phyloP scores from a whole-genome alignment of 2,113 vertebrate species.

The Prunella himalayana region DNA sequence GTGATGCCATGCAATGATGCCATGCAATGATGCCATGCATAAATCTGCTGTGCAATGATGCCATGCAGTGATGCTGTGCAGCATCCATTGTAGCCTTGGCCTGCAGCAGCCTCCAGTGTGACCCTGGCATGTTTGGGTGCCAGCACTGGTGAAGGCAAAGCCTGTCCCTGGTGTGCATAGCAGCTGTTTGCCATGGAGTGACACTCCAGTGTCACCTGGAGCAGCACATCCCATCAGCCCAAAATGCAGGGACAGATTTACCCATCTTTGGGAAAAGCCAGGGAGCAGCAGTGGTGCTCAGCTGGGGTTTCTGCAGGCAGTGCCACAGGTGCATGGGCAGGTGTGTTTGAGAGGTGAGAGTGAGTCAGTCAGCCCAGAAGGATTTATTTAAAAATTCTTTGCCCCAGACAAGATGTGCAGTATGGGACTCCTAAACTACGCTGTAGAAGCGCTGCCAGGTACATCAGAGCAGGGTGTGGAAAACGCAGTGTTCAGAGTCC shows the following conservation, averaged over 20 bases:
- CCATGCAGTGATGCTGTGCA: no score
- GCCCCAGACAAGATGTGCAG: background rate
- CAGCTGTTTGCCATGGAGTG: background rate
- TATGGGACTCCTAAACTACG: fast-evolving
- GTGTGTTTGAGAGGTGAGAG: background rate
- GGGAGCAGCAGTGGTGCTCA: background rate
- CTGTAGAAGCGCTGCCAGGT: background rate
- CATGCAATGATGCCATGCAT: no score
- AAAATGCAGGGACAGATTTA: background rate
- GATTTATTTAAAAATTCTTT: background rate
- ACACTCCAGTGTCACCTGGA: background rate
- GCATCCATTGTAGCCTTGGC: background rate
- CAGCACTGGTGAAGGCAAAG: fast-evolving
- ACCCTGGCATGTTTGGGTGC: fast-evolving
- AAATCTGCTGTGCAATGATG: no score
- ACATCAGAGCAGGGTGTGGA: fast-evolving
- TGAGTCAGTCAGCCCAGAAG: background rate
- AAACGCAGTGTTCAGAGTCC: fast-evolving
- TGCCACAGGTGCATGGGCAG: fast-evolving
- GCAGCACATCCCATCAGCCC: fast-evolving
- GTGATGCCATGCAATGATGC: no score
- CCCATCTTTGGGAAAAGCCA: background rate
- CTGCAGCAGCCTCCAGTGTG: background rate
- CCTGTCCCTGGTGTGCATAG: background rate
- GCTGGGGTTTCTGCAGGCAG: background rate